Percentiles rank a stretch among this genome's conserved stretches.
Conservation (phyloP, 2,797 vertebrate species). For the Anguilla pacifica region DNA sequence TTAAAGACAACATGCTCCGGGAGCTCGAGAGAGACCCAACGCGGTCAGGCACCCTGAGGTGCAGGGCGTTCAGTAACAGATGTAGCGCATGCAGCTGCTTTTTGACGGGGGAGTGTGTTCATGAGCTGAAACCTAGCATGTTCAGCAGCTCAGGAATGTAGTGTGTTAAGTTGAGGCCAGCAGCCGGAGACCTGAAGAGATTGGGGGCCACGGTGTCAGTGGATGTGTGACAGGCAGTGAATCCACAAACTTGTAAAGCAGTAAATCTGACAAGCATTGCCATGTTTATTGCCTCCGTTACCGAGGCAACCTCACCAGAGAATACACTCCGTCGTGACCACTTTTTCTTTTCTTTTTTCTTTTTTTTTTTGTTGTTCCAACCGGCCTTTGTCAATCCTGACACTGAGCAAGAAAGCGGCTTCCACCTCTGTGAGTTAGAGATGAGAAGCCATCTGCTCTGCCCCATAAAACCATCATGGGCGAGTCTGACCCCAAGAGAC, state of each 20-base stretch:
- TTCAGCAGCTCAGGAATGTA: not conserved
- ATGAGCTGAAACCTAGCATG: not conserved
- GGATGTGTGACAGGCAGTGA: conserved; percentile 46
- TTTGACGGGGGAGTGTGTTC: not conserved
- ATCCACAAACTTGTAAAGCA: conserved; percentile 50
- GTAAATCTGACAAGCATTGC: conserved; percentile 56
- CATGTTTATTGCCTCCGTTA: conserved; percentile 57
- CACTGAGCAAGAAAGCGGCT: conserved; percentile 60
- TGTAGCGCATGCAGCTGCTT: not conserved
- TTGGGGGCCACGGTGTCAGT: not conserved
- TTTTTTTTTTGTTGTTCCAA: conserved; percentile 55
- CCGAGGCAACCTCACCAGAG: conserved; percentile 54
- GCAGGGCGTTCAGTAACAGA: not conserved
- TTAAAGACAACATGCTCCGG: not conserved
- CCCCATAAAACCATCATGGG: conserved; percentile 71
- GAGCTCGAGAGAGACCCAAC: not conserved
- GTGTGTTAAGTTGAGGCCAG: not conserved
- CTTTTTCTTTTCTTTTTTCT: conserved; percentile 66
- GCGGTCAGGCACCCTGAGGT: not conserved
- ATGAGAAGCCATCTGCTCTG: conserved; percentile 72
- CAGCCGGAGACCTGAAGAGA: not conserved
- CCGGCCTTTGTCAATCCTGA: conserved; percentile 65
- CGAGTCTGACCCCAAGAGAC: conserved; percentile 47
- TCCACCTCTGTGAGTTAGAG: conserved; percentile 58
- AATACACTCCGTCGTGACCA: conserved; percentile 24